Evolutionary conservation across 2,888 invertebrate genomes (phyloP), one percentile per base, ranked within the genome.

Genomic region (Onchidella celtica): DNA sequence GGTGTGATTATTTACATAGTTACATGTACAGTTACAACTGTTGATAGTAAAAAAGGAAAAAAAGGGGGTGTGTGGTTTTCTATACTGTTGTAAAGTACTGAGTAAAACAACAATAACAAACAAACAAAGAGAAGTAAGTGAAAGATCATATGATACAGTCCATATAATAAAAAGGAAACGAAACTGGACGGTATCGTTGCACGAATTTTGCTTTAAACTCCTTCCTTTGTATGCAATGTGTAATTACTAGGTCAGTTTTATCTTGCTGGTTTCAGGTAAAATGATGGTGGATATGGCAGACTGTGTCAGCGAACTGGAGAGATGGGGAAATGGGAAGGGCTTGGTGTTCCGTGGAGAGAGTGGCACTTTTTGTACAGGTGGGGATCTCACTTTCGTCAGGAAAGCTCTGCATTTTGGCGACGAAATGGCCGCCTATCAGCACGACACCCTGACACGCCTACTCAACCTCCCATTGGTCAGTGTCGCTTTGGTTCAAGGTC

Each of bases 351-450:
- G 92, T 80, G 94, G 94, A 0, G 89, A 90, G 1, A 93, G 91
- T 3, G 90, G 92, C 14, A 92, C 91, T n/a, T 95, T 95, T 87
- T 95, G 95, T 88, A 94, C 95, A 2, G 95, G 95, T 6, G 95
- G 94, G 2, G 95, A 95, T 87, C 88, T 95, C 17, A 90, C 91
- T 21, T 92, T 93, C 40, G 93, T 94, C 2, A 89, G 88, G 27
- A 79, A 88, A 72, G 92, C 93, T 11, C 85, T 84, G 11, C 89
- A 89, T 3, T 90, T 90, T 65, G 94, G 94, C 0, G 92, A 87
- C 29, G 87, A 88, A 57, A 94, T 95, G 94, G 89, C 93, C 27
- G 85, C 86, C 3, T 92, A 94, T 34, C 94, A 95, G 94, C 94
- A 94, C 32, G 86, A 93, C 69, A 89, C 92, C 1, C 86, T 94